Evolutionary conservation across 2,113 vertebrate genomes (phyloP), one percentile per base, ranked within the genome.

Genomic region (Pleuronectes platessa): DNA sequence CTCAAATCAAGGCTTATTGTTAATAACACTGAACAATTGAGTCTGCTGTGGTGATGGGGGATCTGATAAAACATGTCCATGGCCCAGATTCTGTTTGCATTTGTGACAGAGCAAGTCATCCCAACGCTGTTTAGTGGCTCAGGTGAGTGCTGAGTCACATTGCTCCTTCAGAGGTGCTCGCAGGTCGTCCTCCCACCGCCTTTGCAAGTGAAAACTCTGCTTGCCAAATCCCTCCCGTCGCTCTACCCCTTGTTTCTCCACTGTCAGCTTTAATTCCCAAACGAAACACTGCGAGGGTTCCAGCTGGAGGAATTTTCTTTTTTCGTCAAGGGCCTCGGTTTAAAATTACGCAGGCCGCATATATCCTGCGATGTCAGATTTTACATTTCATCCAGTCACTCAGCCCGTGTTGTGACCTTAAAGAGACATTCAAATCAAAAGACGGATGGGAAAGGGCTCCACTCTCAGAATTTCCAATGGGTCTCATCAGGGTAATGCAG

Each of bases 91-190:
- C 49, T 35, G 27, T 69, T 63, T 65, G 51, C 69, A 40, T 72
- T 63, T 51, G 76, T 71, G 68, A 68, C 65, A 60, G 27, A 31
- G 42, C 62, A 60, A 5, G 26, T 88, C 69, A 81, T 47, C 53
- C 62, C 35, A 31, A 17, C 37, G 68, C 61, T 21, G 68, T 21
- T 78, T n/a, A 31, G 51, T 6, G 21, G 47, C 73, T 85, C 75
- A 65, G 78, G 83, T 58, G 74, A 87, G 71, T 61, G 84, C 82
- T 78, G 83, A 91, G 88, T 90, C 89, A 89, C 78, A 62, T 73
- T 55, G 45, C 59, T 81, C 61, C 73, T 87, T 83, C 59, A 77
- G 61, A 78, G 7, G 72, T 26, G 60, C 68, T 75, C 56, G 53
- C 42, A 18, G 59, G 83, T 76, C 68, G 58, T 86, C 80, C 88